Evolutionary conservation across 1,140 invertebrate genomes (phyloP).

Genomic region (Ceratoteleas bidentatus): DNA sequence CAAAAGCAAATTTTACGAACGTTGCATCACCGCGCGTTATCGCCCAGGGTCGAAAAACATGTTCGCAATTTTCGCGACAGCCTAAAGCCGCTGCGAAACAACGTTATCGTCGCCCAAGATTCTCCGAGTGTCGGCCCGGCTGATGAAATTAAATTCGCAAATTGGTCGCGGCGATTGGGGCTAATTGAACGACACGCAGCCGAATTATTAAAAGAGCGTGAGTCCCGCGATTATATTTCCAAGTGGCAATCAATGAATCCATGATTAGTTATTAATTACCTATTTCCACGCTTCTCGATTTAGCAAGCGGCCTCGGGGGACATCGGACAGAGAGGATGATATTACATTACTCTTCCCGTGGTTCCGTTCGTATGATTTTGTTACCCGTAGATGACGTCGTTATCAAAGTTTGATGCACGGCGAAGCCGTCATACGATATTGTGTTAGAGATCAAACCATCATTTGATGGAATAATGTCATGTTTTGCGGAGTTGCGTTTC

Average conservation of each 20-base stretch:
- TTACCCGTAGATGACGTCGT: conserved; percentile 50
- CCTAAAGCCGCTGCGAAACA: no score
- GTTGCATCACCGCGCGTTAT: no score
- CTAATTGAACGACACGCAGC: conserved; percentile 25
- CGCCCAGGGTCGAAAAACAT: no score
- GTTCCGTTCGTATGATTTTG: conserved; percentile 60
- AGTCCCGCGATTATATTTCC: conserved; percentile 32
- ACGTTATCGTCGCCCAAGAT: no score
- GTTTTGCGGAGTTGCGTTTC: conserved; percentile 50
- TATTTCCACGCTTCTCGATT: no score
- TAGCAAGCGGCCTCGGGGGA: no score
- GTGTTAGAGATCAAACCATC: conserved; percentile 44
- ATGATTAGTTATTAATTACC: conserved; percentile 64
- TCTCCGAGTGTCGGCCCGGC: not conserved
- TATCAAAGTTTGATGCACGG: conserved; percentile 61
- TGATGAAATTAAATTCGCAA: conserved; percentile 16
- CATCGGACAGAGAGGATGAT: no score
- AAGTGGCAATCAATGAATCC: conserved; percentile 58
- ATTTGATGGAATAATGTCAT: conserved; percentile 58
- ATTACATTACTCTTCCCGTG: no score
- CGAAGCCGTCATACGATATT: conserved; percentile 52
- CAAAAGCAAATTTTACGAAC: no score
- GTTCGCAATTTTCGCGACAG: no score
- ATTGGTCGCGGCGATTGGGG: conserved; percentile 13
- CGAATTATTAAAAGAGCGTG: conserved; percentile 37